A percentile compares a stretch with the other conserved stretches of the same genome.
Conservation (phyloP, 2,797 vertebrate genomes). For the Scarus forsteni region DNA sequence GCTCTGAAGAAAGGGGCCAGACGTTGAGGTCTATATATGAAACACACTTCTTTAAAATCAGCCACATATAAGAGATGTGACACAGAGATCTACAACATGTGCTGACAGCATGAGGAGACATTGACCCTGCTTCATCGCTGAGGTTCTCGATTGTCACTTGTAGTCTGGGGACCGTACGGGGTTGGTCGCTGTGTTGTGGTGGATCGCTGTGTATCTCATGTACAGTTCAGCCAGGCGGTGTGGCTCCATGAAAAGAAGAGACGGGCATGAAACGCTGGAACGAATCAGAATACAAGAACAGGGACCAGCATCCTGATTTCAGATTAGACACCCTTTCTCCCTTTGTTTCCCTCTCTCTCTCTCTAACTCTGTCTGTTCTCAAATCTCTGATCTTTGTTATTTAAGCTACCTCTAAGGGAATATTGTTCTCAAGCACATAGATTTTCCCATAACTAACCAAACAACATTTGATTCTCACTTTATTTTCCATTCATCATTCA, state of each 20-base stretch:
- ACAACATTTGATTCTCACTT: neutral
- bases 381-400: slow-evolving; percentile 24
- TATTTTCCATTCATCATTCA: neutral
- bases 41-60: slow-evolving; percentile 60
- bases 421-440: neutral
- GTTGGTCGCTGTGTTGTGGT: slow-evolving; percentile 18
- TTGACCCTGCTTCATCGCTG: slow-evolving; percentile 41
- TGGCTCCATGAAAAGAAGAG: slow-evolving; percentile 61
- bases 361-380: slow-evolving; percentile 6
- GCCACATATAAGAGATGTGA: slow-evolving; percentile 25
- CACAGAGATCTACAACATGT: slow-evolving; percentile 1
- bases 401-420: slow-evolving; percentile 8
- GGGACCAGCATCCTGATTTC: slow-evolving; percentile 76
- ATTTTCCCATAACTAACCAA: too few species aligned
- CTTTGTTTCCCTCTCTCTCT: neutral
- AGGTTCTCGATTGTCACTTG: slow-evolving; percentile 36
- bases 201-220: slow-evolving; percentile 9
- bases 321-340: slow-evolving; percentile 65
- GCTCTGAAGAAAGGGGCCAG: slow-evolving; percentile 84
- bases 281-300: slow-evolving; percentile 72
- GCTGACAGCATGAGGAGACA: slow-evolving; percentile 23
- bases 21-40: slow-evolving; percentile 42
- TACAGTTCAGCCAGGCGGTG: slow-evolving; percentile 54
- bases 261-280: slow-evolving; percentile 73
- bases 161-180: slow-evolving; percentile 10